Conservation (phyloP, 2,888 invertebrate genomes). For the Yponomeuta evonymella region DNA sequence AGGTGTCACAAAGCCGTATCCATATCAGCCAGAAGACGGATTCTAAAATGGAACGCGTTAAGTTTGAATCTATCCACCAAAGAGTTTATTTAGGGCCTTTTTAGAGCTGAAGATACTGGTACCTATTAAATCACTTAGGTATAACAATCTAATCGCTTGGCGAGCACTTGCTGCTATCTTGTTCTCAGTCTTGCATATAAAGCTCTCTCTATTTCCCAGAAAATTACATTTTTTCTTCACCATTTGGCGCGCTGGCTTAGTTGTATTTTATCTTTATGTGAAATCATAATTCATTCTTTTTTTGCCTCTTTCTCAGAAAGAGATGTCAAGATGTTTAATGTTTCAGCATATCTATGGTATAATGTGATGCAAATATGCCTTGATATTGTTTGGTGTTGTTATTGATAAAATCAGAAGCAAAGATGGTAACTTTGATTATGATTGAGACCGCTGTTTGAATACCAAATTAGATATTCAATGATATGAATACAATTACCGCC, state of each 20-base stretch:
- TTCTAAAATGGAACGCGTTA: neutral
- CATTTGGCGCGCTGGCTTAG: slow-evolving; percentile 67
- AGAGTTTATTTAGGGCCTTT: neutral
- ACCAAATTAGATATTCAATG: neutral
- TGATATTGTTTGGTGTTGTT: slow-evolving; percentile 39
- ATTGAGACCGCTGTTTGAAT: neutral
- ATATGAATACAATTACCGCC: neutral
- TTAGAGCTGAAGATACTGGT: neutral
- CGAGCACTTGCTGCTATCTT: slow-evolving; percentile 38
- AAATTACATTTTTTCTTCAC: slow-evolving; percentile 66
- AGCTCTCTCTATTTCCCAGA: slow-evolving; percentile 44
- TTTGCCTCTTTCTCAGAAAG: slow-evolving; percentile 50
- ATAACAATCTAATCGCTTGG: slow-evolving; percentile 3
- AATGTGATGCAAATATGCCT: slow-evolving; percentile 31
- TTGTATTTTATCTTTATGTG: slow-evolving; percentile 73
- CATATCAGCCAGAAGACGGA: neutral
- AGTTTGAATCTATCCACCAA: neutral
- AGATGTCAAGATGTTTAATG: slow-evolving; percentile 58
- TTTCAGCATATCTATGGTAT: slow-evolving; percentile 50
- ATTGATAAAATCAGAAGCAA: slow-evolving; percentile 33
- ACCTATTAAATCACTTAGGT: neutral
- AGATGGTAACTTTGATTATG: slow-evolving; percentile 6
- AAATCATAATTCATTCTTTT: slow-evolving; percentile 72
- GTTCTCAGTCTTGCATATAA: slow-evolving; percentile 38
- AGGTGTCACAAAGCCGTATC: neutral